phyloP scores from a whole-genome alignment of 2,797 vertebrate species.

The Cuculus canorus region DNA sequence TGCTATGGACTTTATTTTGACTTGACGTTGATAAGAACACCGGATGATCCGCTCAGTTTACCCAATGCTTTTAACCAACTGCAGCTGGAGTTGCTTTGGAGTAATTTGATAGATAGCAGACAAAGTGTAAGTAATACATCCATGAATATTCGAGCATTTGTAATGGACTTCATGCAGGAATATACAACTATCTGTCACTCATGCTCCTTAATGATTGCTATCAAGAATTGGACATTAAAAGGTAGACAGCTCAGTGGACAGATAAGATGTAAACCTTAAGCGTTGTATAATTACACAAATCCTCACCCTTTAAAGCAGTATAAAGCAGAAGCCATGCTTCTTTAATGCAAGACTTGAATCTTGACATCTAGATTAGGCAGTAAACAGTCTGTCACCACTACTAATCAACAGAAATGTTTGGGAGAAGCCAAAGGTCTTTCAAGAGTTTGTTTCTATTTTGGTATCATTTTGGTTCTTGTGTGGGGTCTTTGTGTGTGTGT shows the following conservation, averaged over 20 bases:
- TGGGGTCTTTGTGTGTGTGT: too few species aligned
- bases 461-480: too few species aligned
- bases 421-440: not conserved
- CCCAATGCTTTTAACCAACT: not conserved
- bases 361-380: not conserved
- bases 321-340: not conserved
- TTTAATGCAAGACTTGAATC: not conserved
- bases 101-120: not conserved
- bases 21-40: not conserved
- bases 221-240: not conserved
- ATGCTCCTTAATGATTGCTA: not conserved
- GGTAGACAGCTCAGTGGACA: not conserved
- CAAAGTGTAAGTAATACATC: not conserved
- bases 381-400: not conserved
- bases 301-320: not conserved
- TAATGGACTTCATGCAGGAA: not conserved
- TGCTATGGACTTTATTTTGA: not conserved
- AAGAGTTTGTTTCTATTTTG: not conserved
- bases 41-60: not conserved
- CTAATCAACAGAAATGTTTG: not conserved
- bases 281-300: not conserved
- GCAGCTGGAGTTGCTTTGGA: not conserved
- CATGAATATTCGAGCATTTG: not conserved
- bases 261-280: not conserved
- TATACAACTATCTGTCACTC: not conserved